Conservation (phyloP, 2,113 vertebrate species). For the Gopherus evgoodei region DNA sequence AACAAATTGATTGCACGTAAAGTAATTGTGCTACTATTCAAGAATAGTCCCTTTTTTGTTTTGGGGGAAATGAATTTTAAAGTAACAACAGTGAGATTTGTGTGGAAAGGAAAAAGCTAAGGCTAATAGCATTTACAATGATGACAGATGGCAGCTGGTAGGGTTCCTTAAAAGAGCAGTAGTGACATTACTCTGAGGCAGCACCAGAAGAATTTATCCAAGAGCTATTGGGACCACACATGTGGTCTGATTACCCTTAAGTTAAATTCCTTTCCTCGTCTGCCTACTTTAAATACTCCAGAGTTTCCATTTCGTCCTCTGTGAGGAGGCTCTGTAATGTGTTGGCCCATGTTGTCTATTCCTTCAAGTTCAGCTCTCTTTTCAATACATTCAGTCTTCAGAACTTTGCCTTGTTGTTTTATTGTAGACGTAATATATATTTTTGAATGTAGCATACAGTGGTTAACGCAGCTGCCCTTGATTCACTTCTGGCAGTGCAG, state of each 20-base stretch:
- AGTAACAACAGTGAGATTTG: background rate
- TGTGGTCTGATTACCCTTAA: conserved; percentile 49
- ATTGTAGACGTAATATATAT: background rate
- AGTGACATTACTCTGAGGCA: conserved; percentile 60
- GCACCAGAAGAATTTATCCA: conserved; percentile 44
- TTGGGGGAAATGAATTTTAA: conserved; percentile 19
- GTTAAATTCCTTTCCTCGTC: conserved; percentile 65
- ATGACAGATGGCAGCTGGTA: conserved; percentile 63
- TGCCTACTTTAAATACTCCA: conserved; percentile 59
- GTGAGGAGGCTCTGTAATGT: conserved; percentile 32
- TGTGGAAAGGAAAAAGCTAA: background rate
- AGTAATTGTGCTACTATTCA: conserved; percentile 3
- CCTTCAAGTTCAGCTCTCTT: conserved; percentile 27
- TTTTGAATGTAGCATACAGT: background rate
- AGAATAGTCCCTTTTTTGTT: conserved; percentile 7
- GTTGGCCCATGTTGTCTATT: background rate
- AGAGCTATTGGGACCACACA: conserved; percentile 48
- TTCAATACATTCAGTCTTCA: background rate
- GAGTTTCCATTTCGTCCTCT: conserved; percentile 47
- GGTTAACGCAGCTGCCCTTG: background rate
- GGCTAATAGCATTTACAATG: background rate
- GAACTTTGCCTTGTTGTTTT: background rate
- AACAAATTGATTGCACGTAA: conserved; percentile 36
- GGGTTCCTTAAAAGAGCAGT: conserved; percentile 33
- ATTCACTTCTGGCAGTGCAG: conserved; percentile 23